phyloP scores from a whole-genome alignment of 2,888 invertebrate genomes.

The Sesia bembeciformis region DNA sequence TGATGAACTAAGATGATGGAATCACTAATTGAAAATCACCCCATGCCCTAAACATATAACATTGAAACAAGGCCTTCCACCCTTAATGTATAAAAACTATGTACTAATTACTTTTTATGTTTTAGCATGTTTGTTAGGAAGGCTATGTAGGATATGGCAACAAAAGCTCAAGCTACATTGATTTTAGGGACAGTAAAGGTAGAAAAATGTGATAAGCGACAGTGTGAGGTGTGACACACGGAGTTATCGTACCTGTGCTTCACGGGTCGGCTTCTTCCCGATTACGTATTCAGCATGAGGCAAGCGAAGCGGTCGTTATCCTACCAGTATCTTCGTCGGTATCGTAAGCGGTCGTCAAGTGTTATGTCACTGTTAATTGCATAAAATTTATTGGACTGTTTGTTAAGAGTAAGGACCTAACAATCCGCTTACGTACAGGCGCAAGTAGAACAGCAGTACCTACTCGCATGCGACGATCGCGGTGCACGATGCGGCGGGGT shows the following conservation, averaged over 20 bases:
- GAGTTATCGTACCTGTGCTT: slow-evolving; percentile 39
- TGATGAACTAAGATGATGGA: too few species aligned
- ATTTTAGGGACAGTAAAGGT: background rate
- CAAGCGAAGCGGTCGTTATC: slow-evolving; percentile 50
- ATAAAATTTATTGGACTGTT: background rate
- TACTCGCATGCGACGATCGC: slow-evolving; percentile 66
- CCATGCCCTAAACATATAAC: too few species aligned
- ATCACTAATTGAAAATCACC: too few species aligned
- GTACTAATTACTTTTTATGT: too few species aligned
- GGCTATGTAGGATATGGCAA: slow-evolving; percentile 3
- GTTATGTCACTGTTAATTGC: slow-evolving; percentile 2
- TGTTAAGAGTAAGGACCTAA: slow-evolving; percentile 10
- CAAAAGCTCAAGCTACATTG: slow-evolving; percentile 1
- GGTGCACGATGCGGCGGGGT: slow-evolving; percentile 63
- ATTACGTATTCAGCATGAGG: slow-evolving; percentile 36
- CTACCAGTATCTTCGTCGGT: slow-evolving; percentile 21
- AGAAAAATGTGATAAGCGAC: slow-evolving; percentile 28
- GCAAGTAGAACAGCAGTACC: slow-evolving; percentile 30
- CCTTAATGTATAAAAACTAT: too few species aligned
- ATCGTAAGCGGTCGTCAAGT: slow-evolving; percentile 16
- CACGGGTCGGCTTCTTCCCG: slow-evolving; percentile 20
- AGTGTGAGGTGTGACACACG: slow-evolving; percentile 18
- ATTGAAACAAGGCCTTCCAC: too few species aligned
- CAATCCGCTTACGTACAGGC: slow-evolving; percentile 11
- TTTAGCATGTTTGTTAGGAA: background rate